Percentiles rank a stretch among this genome's conserved stretches.
phyloP scores from a whole-genome alignment of 2,113 vertebrate species.

The Budorcas taxicolor region DNA sequence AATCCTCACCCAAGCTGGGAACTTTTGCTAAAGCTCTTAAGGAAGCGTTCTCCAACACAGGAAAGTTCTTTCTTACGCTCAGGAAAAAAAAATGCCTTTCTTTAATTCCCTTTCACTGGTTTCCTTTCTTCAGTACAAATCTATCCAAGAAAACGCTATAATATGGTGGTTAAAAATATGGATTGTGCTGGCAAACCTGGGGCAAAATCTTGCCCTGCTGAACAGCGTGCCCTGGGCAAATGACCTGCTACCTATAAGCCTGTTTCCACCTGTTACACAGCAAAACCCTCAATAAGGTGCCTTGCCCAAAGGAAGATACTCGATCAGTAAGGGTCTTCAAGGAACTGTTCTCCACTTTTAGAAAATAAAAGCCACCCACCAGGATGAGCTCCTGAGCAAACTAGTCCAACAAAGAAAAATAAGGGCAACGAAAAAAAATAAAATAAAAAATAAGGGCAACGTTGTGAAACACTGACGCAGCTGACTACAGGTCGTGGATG shows the following conservation, averaged over 20 bases:
- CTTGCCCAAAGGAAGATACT: neutral
- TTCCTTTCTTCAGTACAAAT: neutral
- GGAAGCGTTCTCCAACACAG: neutral
- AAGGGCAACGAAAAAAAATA: too few relatives aligned
- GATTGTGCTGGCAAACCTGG: neutral
- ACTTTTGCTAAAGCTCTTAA: neutral
- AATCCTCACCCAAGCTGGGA: neutral
- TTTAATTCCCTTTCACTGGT: neutral
- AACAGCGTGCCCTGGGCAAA: neutral
- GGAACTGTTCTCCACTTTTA: neutral
- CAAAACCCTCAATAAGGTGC: neutral
- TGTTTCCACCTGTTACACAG: neutral
- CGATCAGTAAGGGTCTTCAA: accelerated
- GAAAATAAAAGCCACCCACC: neutral
- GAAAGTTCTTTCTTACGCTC: neutral
- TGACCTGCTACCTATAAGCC: accelerated
- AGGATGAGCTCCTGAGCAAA: neutral
- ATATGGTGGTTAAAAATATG: neutral
- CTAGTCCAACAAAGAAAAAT: neutral
- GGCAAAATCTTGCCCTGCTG: neutral
- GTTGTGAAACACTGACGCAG: accelerated
- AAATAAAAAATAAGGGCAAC: neutral
- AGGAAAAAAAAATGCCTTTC: neutral
- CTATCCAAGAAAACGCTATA: neutral
- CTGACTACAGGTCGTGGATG: accelerated